Evolutionary conservation across 2,888 invertebrate species (phyloP).

Genomic region (Ethmia dodecea): DNA sequence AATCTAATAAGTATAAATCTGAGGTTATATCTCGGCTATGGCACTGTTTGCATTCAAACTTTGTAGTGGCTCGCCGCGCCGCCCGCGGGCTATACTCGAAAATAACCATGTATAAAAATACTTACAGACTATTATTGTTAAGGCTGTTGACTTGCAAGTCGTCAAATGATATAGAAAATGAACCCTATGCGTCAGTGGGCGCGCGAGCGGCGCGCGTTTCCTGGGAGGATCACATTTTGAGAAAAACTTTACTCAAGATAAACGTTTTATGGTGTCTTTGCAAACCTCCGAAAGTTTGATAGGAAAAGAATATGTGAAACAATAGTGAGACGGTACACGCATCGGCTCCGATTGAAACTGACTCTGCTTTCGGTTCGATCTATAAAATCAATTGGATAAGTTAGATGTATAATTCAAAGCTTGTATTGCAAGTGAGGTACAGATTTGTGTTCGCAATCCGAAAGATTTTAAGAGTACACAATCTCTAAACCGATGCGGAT

Average conservation of each 20-base stretch:
- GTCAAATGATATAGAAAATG: constrained; percentile 36
- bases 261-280: constrained; percentile 57
- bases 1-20: constrained; percentile 76
- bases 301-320: constrained; percentile 65
- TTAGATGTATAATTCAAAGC: no score
- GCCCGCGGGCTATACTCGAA: constrained; percentile 11
- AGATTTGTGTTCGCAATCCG: no score
- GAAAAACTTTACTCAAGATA: constrained; percentile 60
- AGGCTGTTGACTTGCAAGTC: constrained; percentile 55
- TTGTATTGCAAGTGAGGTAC: no score
- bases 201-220: constrained; percentile 43
- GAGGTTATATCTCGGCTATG: constrained; percentile 73
- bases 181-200: constrained; percentile 47
- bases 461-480: no score
- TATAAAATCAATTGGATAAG: no score
- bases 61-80: constrained; percentile 49
- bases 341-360: constrained; percentile 10
- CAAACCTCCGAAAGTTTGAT: constrained; percentile 77
- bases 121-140: constrained; percentile 72
- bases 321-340: constrained; percentile 37
- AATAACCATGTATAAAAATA: constrained; percentile 69
- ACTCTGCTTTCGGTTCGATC: no score
- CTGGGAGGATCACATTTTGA: constrained; percentile 62
- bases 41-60: constrained; percentile 75
- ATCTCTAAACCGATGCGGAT: constrained; percentile 22